These are phyloP conservation scores for Agrilus planipennis DNA, from an alignment of 1,140 invertebrate genomes.

Conservation along the genomic window DNA sequence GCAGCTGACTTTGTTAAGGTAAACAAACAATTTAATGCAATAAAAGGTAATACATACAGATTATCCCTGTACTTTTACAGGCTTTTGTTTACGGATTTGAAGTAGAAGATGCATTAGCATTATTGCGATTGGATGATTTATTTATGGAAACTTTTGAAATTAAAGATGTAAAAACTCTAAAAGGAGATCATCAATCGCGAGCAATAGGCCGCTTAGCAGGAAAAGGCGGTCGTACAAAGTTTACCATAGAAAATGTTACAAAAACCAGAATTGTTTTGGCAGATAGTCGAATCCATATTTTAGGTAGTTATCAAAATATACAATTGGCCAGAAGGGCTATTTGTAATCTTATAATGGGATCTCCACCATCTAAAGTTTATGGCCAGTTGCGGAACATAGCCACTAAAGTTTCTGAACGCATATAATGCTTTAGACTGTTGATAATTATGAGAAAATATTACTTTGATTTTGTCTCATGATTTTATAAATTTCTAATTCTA, in stretches of 20 bases:
- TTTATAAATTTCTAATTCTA: too few relatives aligned
- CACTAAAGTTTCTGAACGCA: slow-evolving; percentile 64
- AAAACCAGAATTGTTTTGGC: slow-evolving; percentile 97
- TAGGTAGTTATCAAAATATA: slow-evolving; percentile 97
- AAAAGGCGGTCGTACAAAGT: slow-evolving; percentile 94
- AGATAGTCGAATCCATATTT: slow-evolving; percentile 91
- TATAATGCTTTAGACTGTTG: slow-evolving; percentile 66
- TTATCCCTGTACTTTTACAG: slow-evolving; percentile 36
- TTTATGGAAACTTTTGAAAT: slow-evolving; percentile 97
- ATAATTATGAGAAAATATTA: too few relatives aligned
- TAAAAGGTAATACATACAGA: background rate
- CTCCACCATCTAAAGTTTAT: slow-evolving; percentile 91
- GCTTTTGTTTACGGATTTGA: slow-evolving; percentile 96
- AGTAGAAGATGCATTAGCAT: slow-evolving; percentile 90
- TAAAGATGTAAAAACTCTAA: slow-evolving; percentile 90
- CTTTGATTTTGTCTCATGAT: too few relatives aligned
- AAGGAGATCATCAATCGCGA: slow-evolving; percentile 90
- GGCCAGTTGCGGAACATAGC: slow-evolving; percentile 82
- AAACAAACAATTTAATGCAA: slow-evolving; percentile 12
- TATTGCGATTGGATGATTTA: slow-evolving; percentile 91
- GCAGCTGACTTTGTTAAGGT: slow-evolving; percentile 93
- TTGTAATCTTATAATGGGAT: slow-evolving; percentile 95
- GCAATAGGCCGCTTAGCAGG: slow-evolving; percentile 95
- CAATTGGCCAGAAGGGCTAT: slow-evolving; percentile 89
- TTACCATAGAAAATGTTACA: slow-evolving; percentile 98